Evolutionary conservation across 2,888 invertebrate genomes (phyloP), one percentile per base, ranked within the genome.

Genomic region (Heliconius sara): DNA sequence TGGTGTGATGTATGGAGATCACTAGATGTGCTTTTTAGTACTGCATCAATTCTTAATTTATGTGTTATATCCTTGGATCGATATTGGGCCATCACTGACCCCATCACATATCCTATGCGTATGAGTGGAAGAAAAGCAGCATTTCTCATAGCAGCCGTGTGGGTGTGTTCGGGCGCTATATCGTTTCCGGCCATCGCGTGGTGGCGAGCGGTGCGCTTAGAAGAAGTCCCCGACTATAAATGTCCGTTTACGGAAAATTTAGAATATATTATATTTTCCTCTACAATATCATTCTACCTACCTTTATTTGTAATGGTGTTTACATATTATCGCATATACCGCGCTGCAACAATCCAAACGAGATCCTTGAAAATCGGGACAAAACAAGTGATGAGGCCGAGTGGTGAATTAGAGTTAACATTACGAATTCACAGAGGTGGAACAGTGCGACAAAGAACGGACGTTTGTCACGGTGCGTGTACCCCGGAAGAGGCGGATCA

Each of bases 1-100:
- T 99, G 99, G 98, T 99, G 99, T 91, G 99, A 99, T 89, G 97
- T 99, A 34, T 99, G 99, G 99, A 97, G 99, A 78, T 99, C 99
- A 0, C 92, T 99, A 83, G 99, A 99, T 90, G 99, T 99, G 3
- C 96, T 99, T 2, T 99, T 99, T 86, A 99, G 99, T 87, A 99
- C 99, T 0, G 99, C 99, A 9, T 99, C 99, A 19, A 99, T 99
- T 86, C 96, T 99, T 76, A 99, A 99, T 93, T 95, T 99, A 78
- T 99, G 99, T 93, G 99, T 99, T 52, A 99, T 99, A 87, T 98
- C 99, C 0, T 91, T 99, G 87, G 99, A 99, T 91, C 96, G 99
- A 27, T 99, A 99, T 92, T 99, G 99, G 99, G 99, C 99, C 71
- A 99, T 99, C 83, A 99, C 99, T 22, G 99, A 99, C 93, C 99